A percentile compares a stretch with the other conserved stretches of the same genome.
Evolutionary conservation across 1,140 invertebrate species (phyloP).

Genomic region (Nasonia giraulti): DNA sequence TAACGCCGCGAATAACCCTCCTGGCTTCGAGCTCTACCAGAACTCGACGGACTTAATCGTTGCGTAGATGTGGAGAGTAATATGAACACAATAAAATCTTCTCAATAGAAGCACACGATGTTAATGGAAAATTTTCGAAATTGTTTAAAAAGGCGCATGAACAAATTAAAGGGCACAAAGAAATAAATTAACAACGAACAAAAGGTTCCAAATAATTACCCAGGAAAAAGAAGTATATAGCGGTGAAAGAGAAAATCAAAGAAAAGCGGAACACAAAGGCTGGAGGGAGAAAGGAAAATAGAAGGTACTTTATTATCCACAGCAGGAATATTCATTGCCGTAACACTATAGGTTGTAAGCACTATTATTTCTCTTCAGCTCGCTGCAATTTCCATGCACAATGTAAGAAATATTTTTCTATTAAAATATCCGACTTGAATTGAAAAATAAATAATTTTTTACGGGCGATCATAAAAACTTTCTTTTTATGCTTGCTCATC

Average conservation of each 20-base stretch:
- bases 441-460: background rate
- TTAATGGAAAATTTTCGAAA: background rate
- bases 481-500: too few relatives aligned
- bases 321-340: background rate
- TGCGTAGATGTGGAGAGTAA: too few relatives aligned
- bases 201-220: background rate
- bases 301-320: conserved; percentile 2
- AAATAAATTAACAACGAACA: background rate
- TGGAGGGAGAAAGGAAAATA: background rate
- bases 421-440: too few relatives aligned
- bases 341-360: background rate
- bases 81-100: too few relatives aligned
- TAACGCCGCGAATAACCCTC: too few relatives aligned
- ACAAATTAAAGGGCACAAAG: background rate
- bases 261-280: background rate
- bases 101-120: too few relatives aligned
- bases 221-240: background rate
- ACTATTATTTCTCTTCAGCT: background rate
- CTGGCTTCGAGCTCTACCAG: too few relatives aligned
- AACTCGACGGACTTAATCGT: too few relatives aligned
- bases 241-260: background rate
- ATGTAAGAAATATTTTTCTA: background rate
- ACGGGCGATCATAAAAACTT: too few relatives aligned
- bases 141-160: background rate
- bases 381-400: background rate